Percentiles rank a stretch among this genome's conserved stretches.
phyloP scores from a whole-genome alignment of 1,140 invertebrate genomes.

The Caenorhabditis latens region DNA sequence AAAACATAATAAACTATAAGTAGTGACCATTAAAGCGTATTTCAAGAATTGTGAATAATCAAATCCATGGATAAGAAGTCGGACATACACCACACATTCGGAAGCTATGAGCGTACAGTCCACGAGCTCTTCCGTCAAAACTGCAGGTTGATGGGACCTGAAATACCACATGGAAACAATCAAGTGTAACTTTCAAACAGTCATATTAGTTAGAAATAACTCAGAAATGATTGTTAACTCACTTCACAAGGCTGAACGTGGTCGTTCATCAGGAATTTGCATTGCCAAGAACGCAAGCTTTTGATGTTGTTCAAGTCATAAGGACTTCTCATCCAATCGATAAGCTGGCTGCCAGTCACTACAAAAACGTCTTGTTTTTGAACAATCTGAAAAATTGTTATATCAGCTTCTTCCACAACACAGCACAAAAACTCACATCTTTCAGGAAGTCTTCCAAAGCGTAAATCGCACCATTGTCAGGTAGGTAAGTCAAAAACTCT shows the following conservation, averaged over 20 bases:
- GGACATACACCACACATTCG: conserved; percentile 44
- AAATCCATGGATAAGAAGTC: conserved; percentile 28
- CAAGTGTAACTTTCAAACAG: too few relatives aligned
- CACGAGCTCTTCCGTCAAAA: conserved; percentile 30
- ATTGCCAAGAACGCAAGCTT: conserved; percentile 69
- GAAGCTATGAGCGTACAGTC: conserved; percentile 29
- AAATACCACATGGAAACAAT: neutral
- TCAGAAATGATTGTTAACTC: neutral
- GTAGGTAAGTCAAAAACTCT: conserved; percentile 68
- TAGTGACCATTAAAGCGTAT: neutral
- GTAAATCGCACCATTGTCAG: conserved; percentile 66
- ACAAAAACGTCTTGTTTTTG: conserved; percentile 70
- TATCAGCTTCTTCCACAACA: conserved; percentile 20
- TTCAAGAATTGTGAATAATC: neutral
- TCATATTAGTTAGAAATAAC: too few relatives aligned
- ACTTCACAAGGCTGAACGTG: conserved; percentile 72
- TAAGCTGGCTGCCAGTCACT: conserved; percentile 70
- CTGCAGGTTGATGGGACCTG: conserved; percentile 13
- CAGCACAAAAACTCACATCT: conserved; percentile 63
- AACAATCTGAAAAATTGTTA: conserved; percentile 67
- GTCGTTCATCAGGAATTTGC: conserved; percentile 59
- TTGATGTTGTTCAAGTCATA: conserved; percentile 67
- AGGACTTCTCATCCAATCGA: conserved; percentile 73
- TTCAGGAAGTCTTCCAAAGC: conserved; percentile 70
- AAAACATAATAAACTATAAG: neutral